Conservation (phyloP, 2,888 invertebrate genomes). For the Nomada goodeniana region DNA sequence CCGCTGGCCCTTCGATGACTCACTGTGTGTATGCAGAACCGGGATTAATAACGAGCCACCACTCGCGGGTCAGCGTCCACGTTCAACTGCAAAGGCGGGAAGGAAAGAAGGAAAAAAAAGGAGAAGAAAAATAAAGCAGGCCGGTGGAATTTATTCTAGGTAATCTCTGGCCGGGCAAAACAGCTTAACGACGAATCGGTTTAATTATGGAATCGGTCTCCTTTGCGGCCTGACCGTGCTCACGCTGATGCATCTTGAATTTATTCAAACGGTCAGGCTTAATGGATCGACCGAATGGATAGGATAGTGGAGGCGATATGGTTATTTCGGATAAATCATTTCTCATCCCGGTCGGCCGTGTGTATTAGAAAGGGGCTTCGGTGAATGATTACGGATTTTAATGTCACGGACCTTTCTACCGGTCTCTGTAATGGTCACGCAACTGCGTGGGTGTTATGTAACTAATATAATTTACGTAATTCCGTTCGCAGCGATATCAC, state of each 20-base stretch:
- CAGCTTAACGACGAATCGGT: slow-evolving; percentile 23
- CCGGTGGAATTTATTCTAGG: not conserved
- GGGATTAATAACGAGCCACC: slow-evolving; percentile 45
- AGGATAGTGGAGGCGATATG: not conserved
- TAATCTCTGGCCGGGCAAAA: slow-evolving; percentile 20
- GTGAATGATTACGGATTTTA: not conserved
- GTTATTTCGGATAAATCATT: not conserved
- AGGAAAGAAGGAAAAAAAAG: not conserved
- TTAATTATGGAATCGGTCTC: slow-evolving; percentile 41
- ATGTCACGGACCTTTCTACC: not conserved
- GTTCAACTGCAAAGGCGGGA: not conserved
- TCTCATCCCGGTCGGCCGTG: not conserved
- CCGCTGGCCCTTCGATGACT: slow-evolving; percentile 32
- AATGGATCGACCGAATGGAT: not conserved
- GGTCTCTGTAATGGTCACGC: too few relatives aligned
- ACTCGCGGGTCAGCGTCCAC: slow-evolving; percentile 40
- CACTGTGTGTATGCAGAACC: slow-evolving; percentile 31
- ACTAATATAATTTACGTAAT: slow-evolving; percentile 12
- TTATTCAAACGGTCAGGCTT: not conserved
- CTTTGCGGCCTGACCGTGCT: slow-evolving; percentile 32
- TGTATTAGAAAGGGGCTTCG: too few relatives aligned
- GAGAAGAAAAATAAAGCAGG: not conserved
- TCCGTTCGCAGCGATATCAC: not conserved
- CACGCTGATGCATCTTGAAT: not conserved
- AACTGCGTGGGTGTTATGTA: not conserved